Base-by-base conservation (phyloP, 2,113 vertebrate species). In the Zosterops borbonicus region DNA sequence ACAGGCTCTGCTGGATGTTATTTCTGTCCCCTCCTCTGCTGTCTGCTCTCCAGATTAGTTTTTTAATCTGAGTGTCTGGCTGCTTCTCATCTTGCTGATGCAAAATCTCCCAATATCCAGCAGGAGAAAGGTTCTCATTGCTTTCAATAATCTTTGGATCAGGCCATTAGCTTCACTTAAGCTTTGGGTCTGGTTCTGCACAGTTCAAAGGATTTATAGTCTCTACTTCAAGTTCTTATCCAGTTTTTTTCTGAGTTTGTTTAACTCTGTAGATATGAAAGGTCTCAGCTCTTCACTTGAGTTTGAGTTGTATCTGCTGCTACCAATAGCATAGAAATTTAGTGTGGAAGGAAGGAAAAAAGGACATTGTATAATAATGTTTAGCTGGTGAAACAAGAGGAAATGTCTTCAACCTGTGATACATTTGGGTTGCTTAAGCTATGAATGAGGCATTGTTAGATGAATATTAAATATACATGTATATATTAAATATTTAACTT, bases 401-500 rank as follows among this genome's bases (percentile, higher is more conserved):
- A 95, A 95, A 94, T 94, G 74, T 93, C 83, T 94, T 85, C 93
- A 97, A 86, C 83, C 62, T 95, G 80, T 81, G 76, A 67, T 77
- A 87, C 88, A 52, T 86, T 89, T 91, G 81, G 80, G 94, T 84
- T 95, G 76, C 83, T 63, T 82, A 85, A 92, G 80, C 80, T 55
- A 83, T 95, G 93, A 95, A 94, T 94, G 93, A 96, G 83, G 85
- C 87, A 94, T 92, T 95, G 92, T 97, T 97, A 85, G 92, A 52
- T 69, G 42, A 92, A 87, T 93, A 93, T 95, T 94, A 93, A 97
- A 95, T 92, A 96, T 94, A 92, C 87, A 94, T 93, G 93, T 84
- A 79, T 82, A 68, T 87, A 95, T 93, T 92, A 96, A 97, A 95
- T 95, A 96, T 96, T 97, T 93, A 96, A 89, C 74, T 90, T 74